Base-by-base conservation (phyloP, 2,888 invertebrate genomes). In the Brachyopa scutellaris region DNA sequence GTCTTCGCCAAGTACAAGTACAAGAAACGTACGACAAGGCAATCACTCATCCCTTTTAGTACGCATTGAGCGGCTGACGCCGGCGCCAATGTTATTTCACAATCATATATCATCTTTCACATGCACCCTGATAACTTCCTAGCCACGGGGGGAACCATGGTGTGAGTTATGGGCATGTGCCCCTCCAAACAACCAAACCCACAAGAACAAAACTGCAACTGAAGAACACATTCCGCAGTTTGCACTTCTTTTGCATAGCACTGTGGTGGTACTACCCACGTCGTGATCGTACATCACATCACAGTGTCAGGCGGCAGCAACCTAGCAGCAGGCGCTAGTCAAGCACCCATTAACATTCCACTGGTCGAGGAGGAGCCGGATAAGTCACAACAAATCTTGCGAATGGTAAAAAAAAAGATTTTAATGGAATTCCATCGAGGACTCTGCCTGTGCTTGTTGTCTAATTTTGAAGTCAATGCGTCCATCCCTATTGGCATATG, bases 31-130 rank as follows among this genome's bases (percentile, higher is more conserved):
- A 64, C 62, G 70, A 64, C 77, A 62, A 40, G 64, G 61, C 82
- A 70, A 82, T 82, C 82, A 82, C 77, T 82, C 82, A 82, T 82
- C 82, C 82, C 82, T 82, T 76, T 82, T 59, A 82, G 77, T 72
- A 67, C 66, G 82, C 70, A 70, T 66, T 82, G 66, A 77, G 70
- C 72, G 72, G 40, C 70, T 82, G 77, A 82, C 70, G 77, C 82
- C 82, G 82, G 82, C 82, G 82, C 82, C 82, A 82, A 55, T 66
- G 38, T 82, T 55, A 77, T 82, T 82, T 64, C 77, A 62, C 72
- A 38, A 47, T 77, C 82, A 61, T 82, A 77, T 82, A 82, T 82
- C 77, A 82, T 82, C 77, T 79, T 82, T 76, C 64, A 72, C 82
- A 72, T 82, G 64, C 61, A 77, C 77, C 72, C 70, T 59, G 77